phyloP scores from a whole-genome alignment of 2,113 vertebrate species.

The Microtus pennsylvanicus region DNA sequence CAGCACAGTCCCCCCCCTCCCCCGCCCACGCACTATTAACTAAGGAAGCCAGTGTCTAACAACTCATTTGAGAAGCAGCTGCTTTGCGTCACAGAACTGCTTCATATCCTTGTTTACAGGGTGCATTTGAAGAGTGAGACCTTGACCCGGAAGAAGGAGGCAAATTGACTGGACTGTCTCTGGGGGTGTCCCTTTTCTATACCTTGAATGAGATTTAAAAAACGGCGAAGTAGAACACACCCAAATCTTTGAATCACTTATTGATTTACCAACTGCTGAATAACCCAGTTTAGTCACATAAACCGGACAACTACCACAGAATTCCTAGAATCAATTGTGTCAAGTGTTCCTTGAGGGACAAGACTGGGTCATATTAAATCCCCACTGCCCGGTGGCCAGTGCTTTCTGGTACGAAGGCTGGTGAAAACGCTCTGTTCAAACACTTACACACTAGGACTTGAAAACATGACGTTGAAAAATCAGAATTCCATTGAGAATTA shows the following conservation, averaged over 20 bases:
- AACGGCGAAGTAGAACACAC: background rate
- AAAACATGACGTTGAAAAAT: background rate
- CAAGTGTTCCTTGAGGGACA: background rate
- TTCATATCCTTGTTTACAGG: background rate
- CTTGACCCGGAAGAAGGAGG: background rate
- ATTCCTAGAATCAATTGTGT: background rate
- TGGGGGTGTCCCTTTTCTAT: background rate
- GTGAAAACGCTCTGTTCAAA: background rate
- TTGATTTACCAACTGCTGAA: background rate
- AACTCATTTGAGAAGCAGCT: background rate
- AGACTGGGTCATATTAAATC: background rate
- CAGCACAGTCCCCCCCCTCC: rapidly evolving
- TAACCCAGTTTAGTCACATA: background rate
- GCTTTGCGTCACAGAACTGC: background rate
- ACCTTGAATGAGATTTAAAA: background rate
- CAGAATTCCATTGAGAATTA: background rate
- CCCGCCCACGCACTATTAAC: background rate
- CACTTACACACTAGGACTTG: background rate
- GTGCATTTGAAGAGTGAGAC: background rate
- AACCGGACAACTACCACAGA: background rate
- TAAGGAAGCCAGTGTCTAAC: background rate
- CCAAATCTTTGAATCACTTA: background rate
- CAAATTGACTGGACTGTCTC: background rate
- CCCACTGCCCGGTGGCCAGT: background rate
- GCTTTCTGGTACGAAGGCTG: background rate